phyloP scores from a whole-genome alignment of 2,113 vertebrate genomes.

The Protobothrops mucrosquamatus region DNA sequence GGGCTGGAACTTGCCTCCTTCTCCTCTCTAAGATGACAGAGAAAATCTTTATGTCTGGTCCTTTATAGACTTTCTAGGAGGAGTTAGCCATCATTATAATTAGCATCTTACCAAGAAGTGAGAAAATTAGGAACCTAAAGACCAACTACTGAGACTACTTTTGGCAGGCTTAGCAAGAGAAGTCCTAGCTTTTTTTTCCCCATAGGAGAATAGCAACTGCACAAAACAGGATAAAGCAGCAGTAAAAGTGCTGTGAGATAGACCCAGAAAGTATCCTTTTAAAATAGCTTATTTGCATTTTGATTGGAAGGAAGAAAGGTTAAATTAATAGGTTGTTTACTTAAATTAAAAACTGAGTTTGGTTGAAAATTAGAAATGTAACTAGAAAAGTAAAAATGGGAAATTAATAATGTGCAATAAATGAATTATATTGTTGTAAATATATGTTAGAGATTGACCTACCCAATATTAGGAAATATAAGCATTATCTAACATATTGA shows the following conservation, averaged over 20 bases:
- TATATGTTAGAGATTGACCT: not conserved
- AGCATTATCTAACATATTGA: constrained; percentile 1
- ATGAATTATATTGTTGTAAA: constrained; percentile 37
- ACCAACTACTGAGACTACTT: constrained; percentile 16
- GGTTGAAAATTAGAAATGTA: constrained; percentile 14
- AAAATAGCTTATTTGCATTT: constrained; percentile 31
- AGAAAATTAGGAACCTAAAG: constrained; percentile 29
- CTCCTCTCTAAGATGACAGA: not conserved
- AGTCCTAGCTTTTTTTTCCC: constrained; percentile 1
- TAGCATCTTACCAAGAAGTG: constrained; percentile 19
- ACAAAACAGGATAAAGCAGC: constrained; percentile 37
- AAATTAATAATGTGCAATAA: constrained; percentile 39
- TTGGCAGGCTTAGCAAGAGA: constrained; percentile 34
- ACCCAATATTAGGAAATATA: constrained; percentile 1
- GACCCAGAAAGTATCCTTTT: constrained; percentile 6
- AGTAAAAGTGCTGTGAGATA: constrained; percentile 30
- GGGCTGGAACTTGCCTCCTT: not conserved
- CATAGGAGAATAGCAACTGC: constrained; percentile 31
- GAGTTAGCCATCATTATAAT: not conserved
- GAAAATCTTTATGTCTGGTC: not conserved
- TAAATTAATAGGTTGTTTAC: constrained; percentile 47
- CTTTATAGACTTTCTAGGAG: not conserved
- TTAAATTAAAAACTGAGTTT: constrained; percentile 38
- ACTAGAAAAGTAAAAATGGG: constrained; percentile 33
- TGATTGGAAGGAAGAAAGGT: not conserved